These are phyloP conservation scores for Drosophila ficusphila DNA, from an alignment of 1,140 invertebrate genomes.

Conservation along the genomic window DNA sequence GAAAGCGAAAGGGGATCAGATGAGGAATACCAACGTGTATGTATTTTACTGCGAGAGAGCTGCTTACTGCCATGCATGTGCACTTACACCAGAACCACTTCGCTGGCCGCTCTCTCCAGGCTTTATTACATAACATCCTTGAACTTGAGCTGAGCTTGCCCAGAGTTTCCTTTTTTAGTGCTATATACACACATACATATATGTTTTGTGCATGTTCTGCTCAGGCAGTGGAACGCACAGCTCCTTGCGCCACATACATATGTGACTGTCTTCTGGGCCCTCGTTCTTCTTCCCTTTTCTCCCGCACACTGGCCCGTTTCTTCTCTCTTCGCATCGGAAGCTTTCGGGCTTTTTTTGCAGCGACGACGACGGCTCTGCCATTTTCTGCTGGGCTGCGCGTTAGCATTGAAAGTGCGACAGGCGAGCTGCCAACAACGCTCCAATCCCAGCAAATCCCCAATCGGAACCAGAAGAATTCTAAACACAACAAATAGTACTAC, in stretches of 20 bases:
- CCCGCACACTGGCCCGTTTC: slow-evolving; percentile 25
- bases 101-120: slow-evolving; percentile 14
- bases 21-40: slow-evolving; percentile 8
- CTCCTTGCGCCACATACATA: slow-evolving; percentile 15
- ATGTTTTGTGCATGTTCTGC: neutral
- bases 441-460: slow-evolving; percentile 38
- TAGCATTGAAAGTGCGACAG: slow-evolving; percentile 80
- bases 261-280: slow-evolving; percentile 7
- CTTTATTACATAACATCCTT: slow-evolving; percentile 83
- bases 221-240: slow-evolving; percentile 10
- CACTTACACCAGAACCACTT: slow-evolving; percentile 17
- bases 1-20: slow-evolving; percentile 48
- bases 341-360: slow-evolving; percentile 38
- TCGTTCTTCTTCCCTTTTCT: slow-evolving; percentile 11
- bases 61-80: slow-evolving; percentile 4
- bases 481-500: slow-evolving; percentile 9
- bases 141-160: slow-evolving; percentile 78
- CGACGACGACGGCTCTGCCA: slow-evolving; percentile 35
- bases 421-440: slow-evolving; percentile 71
- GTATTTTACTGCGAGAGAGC: slow-evolving; percentile 17
- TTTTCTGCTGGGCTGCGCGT: slow-evolving; percentile 57
- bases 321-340: slow-evolving; percentile 24
- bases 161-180: slow-evolving; percentile 37
- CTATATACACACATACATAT: slow-evolving; percentile 12
- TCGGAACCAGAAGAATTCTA: slow-evolving; percentile 30